phyloP scores from a whole-genome alignment of 2,888 invertebrate genomes.

The Pandemis heparana region DNA sequence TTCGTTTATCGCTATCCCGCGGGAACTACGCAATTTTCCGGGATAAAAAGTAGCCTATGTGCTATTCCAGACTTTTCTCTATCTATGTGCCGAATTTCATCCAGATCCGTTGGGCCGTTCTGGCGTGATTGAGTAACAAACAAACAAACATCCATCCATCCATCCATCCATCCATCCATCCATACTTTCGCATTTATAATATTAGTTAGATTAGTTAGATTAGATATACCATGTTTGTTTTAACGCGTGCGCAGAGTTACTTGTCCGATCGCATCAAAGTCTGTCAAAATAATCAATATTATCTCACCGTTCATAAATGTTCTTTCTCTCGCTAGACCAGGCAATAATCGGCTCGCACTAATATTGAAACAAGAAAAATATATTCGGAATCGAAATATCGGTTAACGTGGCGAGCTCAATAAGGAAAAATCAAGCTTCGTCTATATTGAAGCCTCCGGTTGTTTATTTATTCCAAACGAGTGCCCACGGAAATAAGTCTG shows the following conservation, averaged over 20 bases:
- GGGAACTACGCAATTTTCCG: too few species aligned
- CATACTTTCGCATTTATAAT: too few species aligned
- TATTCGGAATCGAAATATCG: constrained; percentile 68
- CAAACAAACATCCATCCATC: too few species aligned
- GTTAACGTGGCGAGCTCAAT: constrained; percentile 64
- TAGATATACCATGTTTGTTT: neutral
- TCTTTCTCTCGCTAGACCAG: constrained; percentile 22
- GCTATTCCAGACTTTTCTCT: too few species aligned
- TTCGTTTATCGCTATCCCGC: too few species aligned
- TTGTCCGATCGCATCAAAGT: neutral
- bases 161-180: too few species aligned
- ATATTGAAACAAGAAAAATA: constrained; percentile 55
- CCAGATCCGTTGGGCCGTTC: too few species aligned
- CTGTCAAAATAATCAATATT: neutral
- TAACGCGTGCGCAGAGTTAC: neutral
- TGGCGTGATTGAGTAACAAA: too few species aligned
- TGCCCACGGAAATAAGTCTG: constrained; percentile 74
- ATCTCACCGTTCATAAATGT: constrained; percentile 5
- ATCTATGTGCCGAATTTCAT: too few species aligned
- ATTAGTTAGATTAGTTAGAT: too few species aligned
- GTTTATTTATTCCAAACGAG: constrained; percentile 79
- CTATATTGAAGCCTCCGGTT: constrained; percentile 63
- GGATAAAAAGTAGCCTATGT: too few species aligned
- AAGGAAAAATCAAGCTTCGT: constrained; percentile 70
- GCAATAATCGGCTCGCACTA: constrained; percentile 44